Evolutionary conservation across 1,140 invertebrate genomes (phyloP), one percentile per base, ranked within the genome.

Genomic region (Apis dorsata): DNA sequence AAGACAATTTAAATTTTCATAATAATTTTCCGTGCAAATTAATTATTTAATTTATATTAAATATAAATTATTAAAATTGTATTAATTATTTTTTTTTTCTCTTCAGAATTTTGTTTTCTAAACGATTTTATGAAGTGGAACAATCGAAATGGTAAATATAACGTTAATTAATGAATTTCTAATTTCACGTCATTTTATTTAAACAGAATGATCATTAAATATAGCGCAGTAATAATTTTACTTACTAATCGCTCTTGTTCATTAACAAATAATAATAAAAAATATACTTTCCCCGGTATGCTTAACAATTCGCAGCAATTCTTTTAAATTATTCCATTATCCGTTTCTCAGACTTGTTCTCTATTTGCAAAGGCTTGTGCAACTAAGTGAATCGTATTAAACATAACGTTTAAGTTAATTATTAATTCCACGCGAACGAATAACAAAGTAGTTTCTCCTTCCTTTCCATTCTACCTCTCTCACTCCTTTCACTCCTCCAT

Each of bases 361-460:
- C 21, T 19, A 49, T 53, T 51, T 28, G 28, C 19, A 60, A 55
- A 63, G 15, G 44, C 44, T 15, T 81, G 79, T 81, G 79, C 72
- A 81, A 81, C 63, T 60, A 75, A 81, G 72, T 76, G 63, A 55
- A 66, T 76, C 63, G 63, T 34, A 53, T 75, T 34, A 76, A 21
- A n/a, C 63, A 34, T n/a, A 49, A 17, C 60, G 65, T 71, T 75
- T 82, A 71, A 57, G 19, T 66, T 85, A 79, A 72, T 86, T 82
- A 81, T 79, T 82, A 80, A 68, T 44, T 34, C 79, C 77, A 65
- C 63, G 55, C 59, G 57, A 65, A 79, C 19, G 62, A 82, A 86
- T 80, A 85, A 82, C 51, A n/a, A 51, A 83, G 66, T 68, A n/a
- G 79, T 75, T 83, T 83, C 74, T 78, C 81, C 66, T 59, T 57